Evolutionary conservation across 2,113 vertebrate genomes (phyloP).

Genomic region (Panthera tigris): DNA sequence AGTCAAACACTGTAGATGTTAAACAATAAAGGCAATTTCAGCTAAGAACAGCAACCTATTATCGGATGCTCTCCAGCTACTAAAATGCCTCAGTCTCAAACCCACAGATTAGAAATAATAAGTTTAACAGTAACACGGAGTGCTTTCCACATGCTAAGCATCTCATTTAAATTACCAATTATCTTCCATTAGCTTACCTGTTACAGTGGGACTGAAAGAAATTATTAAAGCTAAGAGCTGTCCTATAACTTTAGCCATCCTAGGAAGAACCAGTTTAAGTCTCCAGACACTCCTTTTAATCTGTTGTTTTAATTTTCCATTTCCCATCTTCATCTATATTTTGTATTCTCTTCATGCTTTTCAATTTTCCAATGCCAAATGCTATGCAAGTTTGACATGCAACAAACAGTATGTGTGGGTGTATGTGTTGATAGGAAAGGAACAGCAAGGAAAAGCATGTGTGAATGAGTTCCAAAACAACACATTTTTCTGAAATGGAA

Average conservation of each 20-base stretch:
- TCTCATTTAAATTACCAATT: conserved; percentile 34
- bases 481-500: background rate
- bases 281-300: background rate
- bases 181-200: background rate
- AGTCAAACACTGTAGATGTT: background rate
- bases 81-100: conserved; percentile 21
- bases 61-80: background rate
- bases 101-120: background rate
- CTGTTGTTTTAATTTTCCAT: background rate
- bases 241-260: background rate
- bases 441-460: conserved; percentile 6
- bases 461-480: conserved; percentile 12
- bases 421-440: conserved; percentile 39
- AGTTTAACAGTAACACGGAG: background rate
- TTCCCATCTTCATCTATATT: background rate
- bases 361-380: conserved; percentile 18
- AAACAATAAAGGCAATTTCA: background rate
- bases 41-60: background rate
- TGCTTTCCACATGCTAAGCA: conserved; percentile 8
- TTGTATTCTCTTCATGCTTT: conserved; percentile 20
- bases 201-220: background rate
- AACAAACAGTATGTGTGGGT: background rate
- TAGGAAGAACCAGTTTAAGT: conserved; percentile 5
- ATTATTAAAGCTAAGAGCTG: background rate
- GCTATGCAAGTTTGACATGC: background rate